Base-by-base conservation (phyloP, 2,797 vertebrate genomes). In the Astyanax mexicanus region DNA sequence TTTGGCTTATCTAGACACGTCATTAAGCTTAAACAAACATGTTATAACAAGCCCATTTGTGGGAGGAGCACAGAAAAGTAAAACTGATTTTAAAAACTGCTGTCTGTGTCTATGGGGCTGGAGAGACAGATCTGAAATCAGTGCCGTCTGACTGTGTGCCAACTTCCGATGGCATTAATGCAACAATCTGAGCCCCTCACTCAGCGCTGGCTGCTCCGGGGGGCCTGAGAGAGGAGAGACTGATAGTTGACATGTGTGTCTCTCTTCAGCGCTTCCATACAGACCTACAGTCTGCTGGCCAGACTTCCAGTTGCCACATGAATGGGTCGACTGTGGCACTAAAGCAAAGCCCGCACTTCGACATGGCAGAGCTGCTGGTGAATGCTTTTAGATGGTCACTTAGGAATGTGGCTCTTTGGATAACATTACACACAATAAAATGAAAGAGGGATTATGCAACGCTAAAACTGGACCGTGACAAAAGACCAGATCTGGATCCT, bases 141-240 rank as follows among this genome's bases (percentile, higher is more conserved):
- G 61, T 71, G 78, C 44, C 60, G 72, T 67, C 87, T 49, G 77
- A 85, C 83, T 81, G 76, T 67, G 74, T 81, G 88, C 87, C 89
- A 90, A 84, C 86, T 89, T 88, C 86, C 86, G 74, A 86, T 89
- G 85, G 86, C 85, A 90, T 91, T 85, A 88, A 81, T 90, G 84
- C 83, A 88, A 85, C 84, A 78, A 74, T 85, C 64, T 64, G 54
- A 77, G 64, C 61, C 74, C 69, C 54, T 79, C 37, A 37, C 66
- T 80, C 86, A 85, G 80, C 83, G 82, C 44, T 66, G 84, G 69
- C 71, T 67, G 35, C 54, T 69, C 60, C 62, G 73, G 58, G 58
- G 69, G 65, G 58, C 35, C 62, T n/a, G 77, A 78, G 76, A 77
- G 65, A 73, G 44, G 25, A 68, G 40, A 81, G 61, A 80, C 66